phyloP scores from a whole-genome alignment of 2,113 vertebrate species.

The Prolemur simus region DNA sequence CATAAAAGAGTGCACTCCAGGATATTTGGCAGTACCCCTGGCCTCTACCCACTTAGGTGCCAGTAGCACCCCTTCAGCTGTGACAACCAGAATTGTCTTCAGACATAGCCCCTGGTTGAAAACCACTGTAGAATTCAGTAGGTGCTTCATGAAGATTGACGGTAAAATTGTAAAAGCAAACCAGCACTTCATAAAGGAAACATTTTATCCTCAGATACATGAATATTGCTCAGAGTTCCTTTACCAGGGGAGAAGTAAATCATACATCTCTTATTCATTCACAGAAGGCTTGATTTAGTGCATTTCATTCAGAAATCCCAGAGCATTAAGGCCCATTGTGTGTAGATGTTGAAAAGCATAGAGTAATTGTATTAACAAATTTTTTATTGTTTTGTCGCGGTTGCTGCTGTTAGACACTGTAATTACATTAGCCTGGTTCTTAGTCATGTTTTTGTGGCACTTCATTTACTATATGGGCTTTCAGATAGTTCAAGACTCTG shows the following conservation, averaged over 20 bases:
- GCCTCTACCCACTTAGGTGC: background rate
- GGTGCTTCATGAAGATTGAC: background rate
- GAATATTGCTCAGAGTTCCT: background rate
- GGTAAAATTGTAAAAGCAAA: background rate
- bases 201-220: background rate
- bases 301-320: constrained; percentile 55
- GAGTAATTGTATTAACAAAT: constrained; percentile 21
- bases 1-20: background rate
- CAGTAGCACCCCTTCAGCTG: background rate
- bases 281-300: background rate
- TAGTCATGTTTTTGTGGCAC: background rate
- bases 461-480: background rate
- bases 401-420: background rate
- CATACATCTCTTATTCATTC: constrained; percentile 3
- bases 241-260: background rate
- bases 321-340: constrained; percentile 3
- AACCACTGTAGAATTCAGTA: background rate
- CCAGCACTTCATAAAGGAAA: background rate
- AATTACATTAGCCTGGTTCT: background rate
- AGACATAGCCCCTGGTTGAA: background rate
- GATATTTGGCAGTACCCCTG: background rate
- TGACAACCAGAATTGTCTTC: background rate
- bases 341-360: background rate
- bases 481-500: constrained; percentile 22
- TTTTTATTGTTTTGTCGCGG: background rate